Percentiles rank a stretch among this genome's conserved stretches.
phyloP scores from a whole-genome alignment of 2,888 invertebrate species.

The Alloscopus bannaensis region DNA sequence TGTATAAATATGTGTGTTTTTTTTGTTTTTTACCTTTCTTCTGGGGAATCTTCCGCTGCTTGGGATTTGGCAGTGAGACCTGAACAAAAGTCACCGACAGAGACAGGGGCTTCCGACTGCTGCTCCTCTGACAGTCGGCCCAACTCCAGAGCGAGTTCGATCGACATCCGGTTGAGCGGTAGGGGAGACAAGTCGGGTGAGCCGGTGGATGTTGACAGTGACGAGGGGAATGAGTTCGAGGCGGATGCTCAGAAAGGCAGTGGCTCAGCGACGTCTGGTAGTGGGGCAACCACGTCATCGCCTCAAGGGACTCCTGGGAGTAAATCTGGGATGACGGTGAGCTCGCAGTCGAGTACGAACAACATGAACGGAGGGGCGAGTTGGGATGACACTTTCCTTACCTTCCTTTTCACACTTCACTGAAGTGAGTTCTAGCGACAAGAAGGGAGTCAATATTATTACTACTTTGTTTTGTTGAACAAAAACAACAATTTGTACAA shows the following conservation, averaged over 20 bases:
- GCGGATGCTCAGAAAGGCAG: constrained; percentile 69
- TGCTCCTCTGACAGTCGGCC: constrained; percentile 73
- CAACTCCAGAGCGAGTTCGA: constrained; percentile 72
- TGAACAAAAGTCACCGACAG: constrained; percentile 72
- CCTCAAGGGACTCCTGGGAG: constrained; percentile 68
- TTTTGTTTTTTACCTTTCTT: too few species aligned
- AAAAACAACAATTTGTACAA: background rate
- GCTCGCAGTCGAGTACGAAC: constrained; percentile 74
- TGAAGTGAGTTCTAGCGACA: too few species aligned
- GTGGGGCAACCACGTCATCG: constrained; percentile 69
- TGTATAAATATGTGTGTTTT: too few species aligned
- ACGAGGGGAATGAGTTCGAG: constrained; percentile 73
- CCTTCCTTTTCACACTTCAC: too few species aligned
- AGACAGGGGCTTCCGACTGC: constrained; percentile 72
- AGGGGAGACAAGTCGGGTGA: constrained; percentile 63
- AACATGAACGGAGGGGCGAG: constrained; percentile 69
- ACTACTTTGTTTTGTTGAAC: background rate
- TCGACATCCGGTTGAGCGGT: constrained; percentile 71
- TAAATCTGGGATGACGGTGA: constrained; percentile 70
- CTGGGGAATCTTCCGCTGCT: too few species aligned
- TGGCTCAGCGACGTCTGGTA: constrained; percentile 70
- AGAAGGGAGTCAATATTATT: too few species aligned
- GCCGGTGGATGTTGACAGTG: constrained; percentile 70
- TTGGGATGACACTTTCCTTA: too few species aligned
- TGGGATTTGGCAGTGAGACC: constrained; percentile 67